Evolutionary conservation across 2,888 invertebrate genomes (phyloP).

Genomic region (Tetropium fuscum): DNA sequence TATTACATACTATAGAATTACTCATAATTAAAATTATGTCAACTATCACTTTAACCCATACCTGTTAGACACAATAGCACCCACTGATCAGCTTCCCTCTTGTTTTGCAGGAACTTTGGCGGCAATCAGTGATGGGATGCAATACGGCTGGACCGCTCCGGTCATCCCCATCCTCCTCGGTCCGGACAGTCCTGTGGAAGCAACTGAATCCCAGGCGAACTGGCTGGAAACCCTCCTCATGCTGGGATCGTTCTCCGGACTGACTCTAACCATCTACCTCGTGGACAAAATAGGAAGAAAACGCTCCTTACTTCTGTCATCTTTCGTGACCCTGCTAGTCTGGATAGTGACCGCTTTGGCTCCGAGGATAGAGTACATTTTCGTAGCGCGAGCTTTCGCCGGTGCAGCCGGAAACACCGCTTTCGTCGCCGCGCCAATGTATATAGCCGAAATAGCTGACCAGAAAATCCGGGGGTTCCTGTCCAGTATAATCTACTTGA

Average conservation of each 20-base stretch:
- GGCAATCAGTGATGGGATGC: conserved; percentile 64
- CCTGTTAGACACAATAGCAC: no score
- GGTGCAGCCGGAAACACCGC: conserved; percentile 63
- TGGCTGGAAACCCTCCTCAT: conserved; percentile 57
- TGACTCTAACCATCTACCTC: conserved; percentile 58
- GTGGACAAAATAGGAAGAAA: conserved; percentile 60
- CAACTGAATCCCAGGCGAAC: conserved; percentile 49
- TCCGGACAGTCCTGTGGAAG: conserved; percentile 55
- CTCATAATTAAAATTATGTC: no score
- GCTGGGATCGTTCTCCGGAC: conserved; percentile 58
- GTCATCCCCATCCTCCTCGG: conserved; percentile 57
- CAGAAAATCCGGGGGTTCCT: conserved; percentile 63
- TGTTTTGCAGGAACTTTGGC: conserved; percentile 59
- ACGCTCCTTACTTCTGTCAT: conserved; percentile 59
- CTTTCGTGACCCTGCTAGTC: conserved; percentile 56
- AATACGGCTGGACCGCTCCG: conserved; percentile 64
- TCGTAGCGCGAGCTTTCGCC: conserved; percentile 58
- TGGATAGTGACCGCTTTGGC: conserved; percentile 62
- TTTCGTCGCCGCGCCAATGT: conserved; percentile 64
- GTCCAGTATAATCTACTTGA: conserved; percentile 61
- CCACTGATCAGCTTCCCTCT: no score
- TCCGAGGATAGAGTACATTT: conserved; percentile 55
- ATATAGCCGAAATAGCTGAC: conserved; percentile 64
- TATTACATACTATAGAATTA: no score
- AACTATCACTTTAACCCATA: no score